Percentiles rank a stretch among this genome's conserved stretches.
phyloP scores from a whole-genome alignment of 1,140 invertebrate species.

The Fragariocoptes setiger region DNA sequence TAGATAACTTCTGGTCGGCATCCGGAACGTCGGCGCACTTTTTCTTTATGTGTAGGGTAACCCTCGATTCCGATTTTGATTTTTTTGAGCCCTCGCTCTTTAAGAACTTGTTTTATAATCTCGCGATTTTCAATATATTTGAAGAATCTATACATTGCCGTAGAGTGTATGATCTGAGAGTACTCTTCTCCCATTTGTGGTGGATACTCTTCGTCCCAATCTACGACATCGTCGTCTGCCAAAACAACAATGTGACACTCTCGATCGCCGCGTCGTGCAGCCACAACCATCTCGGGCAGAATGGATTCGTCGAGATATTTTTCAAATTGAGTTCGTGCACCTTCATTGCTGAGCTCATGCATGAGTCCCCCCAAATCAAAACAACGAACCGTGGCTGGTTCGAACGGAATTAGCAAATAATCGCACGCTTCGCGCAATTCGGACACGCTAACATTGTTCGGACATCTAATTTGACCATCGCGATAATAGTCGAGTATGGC shows the following conservation, averaged over 20 bases:
- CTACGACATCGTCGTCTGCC: constrained; percentile 73
- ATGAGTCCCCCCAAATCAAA: constrained; percentile 74
- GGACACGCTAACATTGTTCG: constrained; percentile 47
- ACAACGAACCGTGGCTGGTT: constrained; percentile 75
- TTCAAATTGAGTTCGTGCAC: constrained; percentile 82
- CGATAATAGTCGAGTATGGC: constrained; percentile 88
- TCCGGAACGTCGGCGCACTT: constrained; percentile 28
- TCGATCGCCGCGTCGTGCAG: constrained; percentile 10
- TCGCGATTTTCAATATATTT: constrained; percentile 98
- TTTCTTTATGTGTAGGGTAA: constrained; percentile 97
- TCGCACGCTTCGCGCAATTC: constrained; percentile 92
- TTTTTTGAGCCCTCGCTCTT: constrained; percentile 89
- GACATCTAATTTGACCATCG: constrained; percentile 52
- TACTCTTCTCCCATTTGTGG: constrained; percentile 97
- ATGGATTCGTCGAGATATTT: constrained; percentile 78
- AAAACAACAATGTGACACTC: constrained; percentile 53
- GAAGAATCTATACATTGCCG: constrained; percentile 44
- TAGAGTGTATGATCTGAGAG: constrained; percentile 37
- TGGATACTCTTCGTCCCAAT: constrained; percentile 95
- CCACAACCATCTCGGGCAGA: constrained; percentile 58
- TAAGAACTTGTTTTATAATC: constrained; percentile 76
- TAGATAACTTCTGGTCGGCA: constrained; percentile 54
- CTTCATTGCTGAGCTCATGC: constrained; percentile 93
- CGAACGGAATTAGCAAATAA: constrained; percentile 88
- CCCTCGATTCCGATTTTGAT: constrained; percentile 92